Evolutionary conservation across 2,797 vertebrate genomes (phyloP).

Genomic region (Hipposideros larvatus): DNA sequence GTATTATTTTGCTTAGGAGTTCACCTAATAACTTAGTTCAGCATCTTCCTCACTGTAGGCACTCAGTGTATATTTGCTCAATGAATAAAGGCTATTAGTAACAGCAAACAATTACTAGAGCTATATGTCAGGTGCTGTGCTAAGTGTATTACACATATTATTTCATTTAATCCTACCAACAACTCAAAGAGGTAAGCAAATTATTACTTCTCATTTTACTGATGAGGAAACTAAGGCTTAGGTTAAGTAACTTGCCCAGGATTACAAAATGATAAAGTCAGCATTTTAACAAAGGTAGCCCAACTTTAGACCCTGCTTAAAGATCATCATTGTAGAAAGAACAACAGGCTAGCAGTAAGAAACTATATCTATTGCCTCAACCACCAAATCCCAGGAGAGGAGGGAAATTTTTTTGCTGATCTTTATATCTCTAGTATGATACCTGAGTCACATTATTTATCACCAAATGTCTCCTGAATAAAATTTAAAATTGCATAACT

Average conservation of each 20-base stretch:
- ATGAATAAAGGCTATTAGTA: conserved; percentile 40
- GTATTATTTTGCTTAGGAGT: not conserved
- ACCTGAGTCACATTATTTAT: not conserved
- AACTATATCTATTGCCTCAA: not conserved
- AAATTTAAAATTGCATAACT: conserved; percentile 48
- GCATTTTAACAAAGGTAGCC: conserved; percentile 13
- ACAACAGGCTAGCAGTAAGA: conserved; percentile 3
- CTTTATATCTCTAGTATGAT: not conserved
- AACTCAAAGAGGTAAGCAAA: not conserved
- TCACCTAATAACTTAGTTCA: conserved; percentile 19
- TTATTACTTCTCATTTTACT: conserved; percentile 43
- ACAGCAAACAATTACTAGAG: conserved; percentile 22
- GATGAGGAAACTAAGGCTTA: conserved; percentile 38
- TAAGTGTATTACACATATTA: not conserved
- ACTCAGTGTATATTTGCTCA: not conserved
- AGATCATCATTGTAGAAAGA: not conserved
- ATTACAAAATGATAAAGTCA: conserved; percentile 25
- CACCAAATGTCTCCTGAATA: conserved; percentile 47
- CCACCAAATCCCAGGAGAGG: not conserved
- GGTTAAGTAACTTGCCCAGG: conserved; percentile 52
- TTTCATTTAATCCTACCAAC: conserved; percentile 46
- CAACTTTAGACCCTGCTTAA: conserved; percentile 26
- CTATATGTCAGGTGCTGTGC: not conserved
- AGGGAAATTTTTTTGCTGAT: conserved; percentile 9
- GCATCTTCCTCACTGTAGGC: not conserved